These are phyloP conservation scores for Linyphia triangularis DNA, from an alignment of 2,888 invertebrate genomes.

Conservation along the genomic window DNA sequence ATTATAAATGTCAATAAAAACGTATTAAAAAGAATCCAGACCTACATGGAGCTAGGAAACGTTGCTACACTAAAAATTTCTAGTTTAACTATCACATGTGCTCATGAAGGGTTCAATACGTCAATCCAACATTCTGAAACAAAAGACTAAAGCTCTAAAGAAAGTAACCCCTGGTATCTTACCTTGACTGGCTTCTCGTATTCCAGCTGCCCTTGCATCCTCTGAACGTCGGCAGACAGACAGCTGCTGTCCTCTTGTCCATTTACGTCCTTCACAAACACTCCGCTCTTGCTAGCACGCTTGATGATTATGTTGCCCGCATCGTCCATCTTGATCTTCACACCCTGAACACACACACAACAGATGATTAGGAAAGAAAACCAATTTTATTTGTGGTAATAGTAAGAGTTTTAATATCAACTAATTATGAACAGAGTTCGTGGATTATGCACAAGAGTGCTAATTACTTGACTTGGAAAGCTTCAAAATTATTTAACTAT, in stretches of 20 bases:
- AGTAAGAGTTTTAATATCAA: no score
- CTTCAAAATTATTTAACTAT: no score
- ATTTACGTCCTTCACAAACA: slow-evolving; percentile 86
- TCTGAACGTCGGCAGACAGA: slow-evolving; percentile 93
- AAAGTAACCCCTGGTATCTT: slow-evolving; percentile 76
- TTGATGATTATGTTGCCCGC: slow-evolving; percentile 96
- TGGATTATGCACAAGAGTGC: no score
- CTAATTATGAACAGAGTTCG: no score
- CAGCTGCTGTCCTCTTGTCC: slow-evolving; percentile 85
- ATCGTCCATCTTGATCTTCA: slow-evolving; percentile 97
- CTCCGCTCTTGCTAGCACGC: slow-evolving; percentile 94
- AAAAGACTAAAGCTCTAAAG: neutral
- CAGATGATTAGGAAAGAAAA: neutral
- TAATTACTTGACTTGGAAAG: no score
- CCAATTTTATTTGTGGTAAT: neutral
- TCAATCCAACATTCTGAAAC: no score
- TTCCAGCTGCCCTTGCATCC: slow-evolving; percentile 91
- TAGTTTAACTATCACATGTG: no score
- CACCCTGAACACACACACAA: slow-evolving; percentile 87
- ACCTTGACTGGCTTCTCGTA: slow-evolving; percentile 96
- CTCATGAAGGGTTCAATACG: no score
- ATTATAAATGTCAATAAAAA: no score
- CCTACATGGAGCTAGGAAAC: no score
- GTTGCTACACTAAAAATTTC: no score
- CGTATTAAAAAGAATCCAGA: no score